Evolutionary conservation across 2,888 invertebrate genomes (phyloP).

Genomic region (Ceriagrion tenellum): DNA sequence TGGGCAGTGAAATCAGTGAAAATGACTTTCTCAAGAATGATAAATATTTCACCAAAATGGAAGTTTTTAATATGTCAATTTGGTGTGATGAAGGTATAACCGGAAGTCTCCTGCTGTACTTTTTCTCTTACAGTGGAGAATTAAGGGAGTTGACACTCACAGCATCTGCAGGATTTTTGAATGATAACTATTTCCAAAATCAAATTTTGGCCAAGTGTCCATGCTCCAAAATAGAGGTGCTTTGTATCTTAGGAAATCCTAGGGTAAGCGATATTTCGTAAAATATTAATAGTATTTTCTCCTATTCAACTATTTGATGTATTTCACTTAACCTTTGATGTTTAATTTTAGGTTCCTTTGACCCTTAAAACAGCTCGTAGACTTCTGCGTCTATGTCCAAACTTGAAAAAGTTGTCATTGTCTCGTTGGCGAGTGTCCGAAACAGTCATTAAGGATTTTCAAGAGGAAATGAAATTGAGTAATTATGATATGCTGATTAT

Average conservation of each 20-base stretch:
- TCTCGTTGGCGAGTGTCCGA: slow-evolving; percentile 37
- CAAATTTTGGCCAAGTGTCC: slow-evolving; percentile 51
- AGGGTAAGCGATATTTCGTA: slow-evolving; percentile 22
- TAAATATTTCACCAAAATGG: slow-evolving; percentile 62
- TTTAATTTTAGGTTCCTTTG: slow-evolving; percentile 49
- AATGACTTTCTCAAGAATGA: slow-evolving; percentile 59
- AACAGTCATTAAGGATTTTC: not conserved
- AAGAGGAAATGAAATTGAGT: slow-evolving; percentile 62
- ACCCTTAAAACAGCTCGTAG: slow-evolving; percentile 56
- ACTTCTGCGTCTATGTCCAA: slow-evolving; percentile 34
- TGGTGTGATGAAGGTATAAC: slow-evolving; percentile 64
- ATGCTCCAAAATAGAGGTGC: slow-evolving; percentile 41
- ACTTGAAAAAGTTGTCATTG: slow-evolving; percentile 56
- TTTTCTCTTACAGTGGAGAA: slow-evolving; percentile 48
- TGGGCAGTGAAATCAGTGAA: slow-evolving; percentile 61
- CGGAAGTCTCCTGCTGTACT: slow-evolving; percentile 41
- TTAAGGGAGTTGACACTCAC: slow-evolving; percentile 20
- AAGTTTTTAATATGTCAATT: slow-evolving; percentile 57
- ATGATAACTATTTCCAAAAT: slow-evolving; percentile 41
- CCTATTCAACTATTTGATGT: too few relatives aligned
- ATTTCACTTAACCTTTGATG: not conserved
- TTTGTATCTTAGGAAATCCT: slow-evolving; percentile 54
- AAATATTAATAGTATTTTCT: not conserved
- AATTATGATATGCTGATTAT: slow-evolving; percentile 62
- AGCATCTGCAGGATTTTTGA: slow-evolving; percentile 39